Conservation (phyloP, 2,113 vertebrate genomes). For the Lota lota region DNA sequence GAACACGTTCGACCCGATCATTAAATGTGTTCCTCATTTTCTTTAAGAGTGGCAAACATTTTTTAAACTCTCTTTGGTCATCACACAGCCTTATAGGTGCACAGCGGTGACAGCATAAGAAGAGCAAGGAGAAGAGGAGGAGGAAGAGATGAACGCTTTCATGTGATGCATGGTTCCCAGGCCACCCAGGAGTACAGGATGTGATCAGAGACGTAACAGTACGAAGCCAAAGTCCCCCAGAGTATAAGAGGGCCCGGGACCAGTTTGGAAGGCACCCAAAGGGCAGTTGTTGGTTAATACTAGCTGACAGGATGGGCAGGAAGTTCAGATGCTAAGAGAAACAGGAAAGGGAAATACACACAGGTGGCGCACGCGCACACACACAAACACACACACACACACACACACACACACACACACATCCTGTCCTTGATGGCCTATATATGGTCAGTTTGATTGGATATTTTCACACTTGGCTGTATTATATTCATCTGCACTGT, state of each 20-base stretch:
- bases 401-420: background rate
- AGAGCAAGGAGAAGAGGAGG: too few relatives aligned
- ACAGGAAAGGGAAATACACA: slow-evolving; percentile 72
- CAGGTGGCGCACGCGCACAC: slow-evolving; percentile 39
- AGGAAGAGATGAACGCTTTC: background rate
- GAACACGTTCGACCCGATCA: slow-evolving; percentile 21
- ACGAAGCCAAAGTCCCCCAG: slow-evolving; percentile 32
- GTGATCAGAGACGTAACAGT: slow-evolving; percentile 56
- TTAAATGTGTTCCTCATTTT: slow-evolving; percentile 44
- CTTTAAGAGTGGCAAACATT: background rate
- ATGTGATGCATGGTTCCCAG: slow-evolving; percentile 6
- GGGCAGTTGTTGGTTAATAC: slow-evolving; percentile 56
- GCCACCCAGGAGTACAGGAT: slow-evolving; percentile 68
- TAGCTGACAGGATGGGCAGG: slow-evolving; percentile 56
- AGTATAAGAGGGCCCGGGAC: slow-evolving; percentile 43
- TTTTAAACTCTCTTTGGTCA: too few relatives aligned
- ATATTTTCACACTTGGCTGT: slow-evolving; percentile 57
- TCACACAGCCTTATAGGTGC: too few relatives aligned
- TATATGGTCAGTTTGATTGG: slow-evolving; percentile 44
- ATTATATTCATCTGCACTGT: slow-evolving; percentile 28
- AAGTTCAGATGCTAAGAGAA: slow-evolving; percentile 63
- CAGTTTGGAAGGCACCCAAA: slow-evolving; percentile 62
- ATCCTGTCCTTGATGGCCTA: slow-evolving; percentile 57
- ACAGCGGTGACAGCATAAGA: too few relatives aligned
- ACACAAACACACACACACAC: background rate